A percentile compares a stretch with the other conserved stretches of the same genome.
phyloP scores from a whole-genome alignment of 2,113 vertebrate species.

The Prionailurus viverrinus region DNA sequence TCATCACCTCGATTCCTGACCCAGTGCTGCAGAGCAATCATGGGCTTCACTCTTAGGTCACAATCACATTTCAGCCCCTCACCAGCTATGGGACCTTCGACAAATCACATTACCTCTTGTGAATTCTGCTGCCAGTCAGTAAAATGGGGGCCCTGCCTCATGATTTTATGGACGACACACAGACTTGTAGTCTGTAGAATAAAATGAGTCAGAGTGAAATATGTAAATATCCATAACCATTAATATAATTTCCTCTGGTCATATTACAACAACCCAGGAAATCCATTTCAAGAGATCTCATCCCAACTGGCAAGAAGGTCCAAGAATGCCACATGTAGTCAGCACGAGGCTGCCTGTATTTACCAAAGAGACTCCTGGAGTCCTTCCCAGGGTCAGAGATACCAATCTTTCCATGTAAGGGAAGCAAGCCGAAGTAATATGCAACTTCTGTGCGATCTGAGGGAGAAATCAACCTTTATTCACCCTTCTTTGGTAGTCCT shows the following conservation, averaged over 20 bases:
- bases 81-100: too few relatives aligned
- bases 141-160: not conserved
- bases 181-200: not conserved
- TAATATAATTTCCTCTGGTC: not conserved
- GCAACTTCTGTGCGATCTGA: not conserved
- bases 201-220: too few relatives aligned
- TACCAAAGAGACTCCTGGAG: not conserved
- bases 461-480: not conserved
- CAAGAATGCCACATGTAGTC: not conserved
- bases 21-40: too few relatives aligned
- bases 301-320: not conserved
- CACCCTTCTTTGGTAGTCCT: not conserved
- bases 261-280: not conserved
- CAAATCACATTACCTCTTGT: not conserved
- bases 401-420: not conserved
- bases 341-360: not conserved
- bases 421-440: not conserved
- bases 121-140: not conserved
- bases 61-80: not conserved
- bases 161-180: not conserved
- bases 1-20: not conserved
- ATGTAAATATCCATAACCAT: not conserved
- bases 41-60: not conserved
- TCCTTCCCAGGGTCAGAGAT: not conserved
- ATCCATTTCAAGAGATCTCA: not conserved